Percentiles rank a stretch among this genome's conserved stretches.
These are phyloP conservation scores for Lophotriccus pileatus DNA, from an alignment of 2,797 vertebrate genomes.

Conservation along the genomic window DNA sequence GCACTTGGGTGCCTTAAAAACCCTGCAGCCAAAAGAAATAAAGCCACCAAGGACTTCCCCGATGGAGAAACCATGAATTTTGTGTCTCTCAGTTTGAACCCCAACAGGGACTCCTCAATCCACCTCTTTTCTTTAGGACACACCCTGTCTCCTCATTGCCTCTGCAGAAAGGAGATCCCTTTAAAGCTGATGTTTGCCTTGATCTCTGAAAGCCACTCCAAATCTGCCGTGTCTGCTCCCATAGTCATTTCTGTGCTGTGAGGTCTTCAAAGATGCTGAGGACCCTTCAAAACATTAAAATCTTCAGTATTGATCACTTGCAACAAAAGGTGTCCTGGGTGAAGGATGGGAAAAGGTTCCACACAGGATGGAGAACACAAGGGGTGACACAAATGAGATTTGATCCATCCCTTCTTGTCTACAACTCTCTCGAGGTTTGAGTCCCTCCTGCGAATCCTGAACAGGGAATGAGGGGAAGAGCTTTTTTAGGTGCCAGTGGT, in stretches of 20 bases:
- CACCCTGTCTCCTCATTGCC: neutral
- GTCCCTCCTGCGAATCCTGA: neutral
- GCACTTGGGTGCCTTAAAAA: neutral
- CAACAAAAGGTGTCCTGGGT: neutral
- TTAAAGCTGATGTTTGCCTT: neutral
- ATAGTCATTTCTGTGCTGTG: neutral
- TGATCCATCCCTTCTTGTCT: neutral
- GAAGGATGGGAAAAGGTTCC: neutral
- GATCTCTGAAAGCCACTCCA: neutral
- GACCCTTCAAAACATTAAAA: neutral
- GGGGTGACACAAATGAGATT: neutral
- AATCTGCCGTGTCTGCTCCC: neutral
- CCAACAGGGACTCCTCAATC: neutral
- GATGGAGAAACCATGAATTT: neutral
- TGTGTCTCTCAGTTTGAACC: neutral
- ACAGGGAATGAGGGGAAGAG: neutral
- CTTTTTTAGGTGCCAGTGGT: neutral
- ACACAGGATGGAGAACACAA: neutral
- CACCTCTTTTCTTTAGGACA: neutral
- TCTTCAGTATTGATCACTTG: neutral
- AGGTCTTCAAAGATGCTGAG: neutral
- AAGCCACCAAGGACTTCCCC: neutral
- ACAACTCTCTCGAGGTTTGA: neutral
- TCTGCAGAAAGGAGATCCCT: neutral
- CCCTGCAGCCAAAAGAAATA: neutral